Percentiles rank a stretch among this genome's conserved stretches.
These are phyloP conservation scores for Scyliorhinus canicula DNA, from an alignment of 2,797 vertebrate genomes.

Conservation along the genomic window DNA sequence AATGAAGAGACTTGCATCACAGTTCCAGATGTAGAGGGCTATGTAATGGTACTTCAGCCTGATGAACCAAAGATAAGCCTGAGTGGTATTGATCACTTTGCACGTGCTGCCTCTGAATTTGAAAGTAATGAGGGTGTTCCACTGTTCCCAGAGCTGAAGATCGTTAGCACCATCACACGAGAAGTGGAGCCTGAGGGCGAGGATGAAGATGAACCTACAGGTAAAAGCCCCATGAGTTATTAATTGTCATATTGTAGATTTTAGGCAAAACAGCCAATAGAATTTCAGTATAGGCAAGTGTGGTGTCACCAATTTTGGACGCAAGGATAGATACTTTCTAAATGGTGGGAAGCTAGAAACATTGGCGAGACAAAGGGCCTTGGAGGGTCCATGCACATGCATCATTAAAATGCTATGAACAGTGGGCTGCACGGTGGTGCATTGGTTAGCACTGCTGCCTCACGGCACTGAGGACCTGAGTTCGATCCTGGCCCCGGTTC, in stretches of 20 bases:
- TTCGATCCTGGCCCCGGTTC: too few species aligned
- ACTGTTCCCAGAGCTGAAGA: constrained; percentile 88
- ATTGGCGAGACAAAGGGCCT: too few species aligned
- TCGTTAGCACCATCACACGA: constrained; percentile 91
- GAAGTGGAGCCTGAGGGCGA: constrained; percentile 82
- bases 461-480: too few species aligned
- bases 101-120: constrained; percentile 85
- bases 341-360: too few species aligned
- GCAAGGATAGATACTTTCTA: too few species aligned
- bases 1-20: constrained; percentile 76
- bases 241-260: background rate
- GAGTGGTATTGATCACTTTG: constrained; percentile 91
- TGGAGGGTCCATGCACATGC: too few species aligned
- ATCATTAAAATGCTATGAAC: too few species aligned
- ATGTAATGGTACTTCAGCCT: constrained; percentile 89
- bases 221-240: constrained; percentile 50
- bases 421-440: too few species aligned
- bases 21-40: constrained; percentile 76
- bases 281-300: background rate
- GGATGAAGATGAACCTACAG: constrained; percentile 84
- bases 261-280: background rate
- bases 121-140: constrained; percentile 81
- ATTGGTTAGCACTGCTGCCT: too few species aligned
- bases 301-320: background rate
- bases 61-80: constrained; percentile 96